A percentile compares a stretch with the other conserved stretches of the same genome.
phyloP scores from a whole-genome alignment of 2,797 vertebrate species.

The Morus bassanus region DNA sequence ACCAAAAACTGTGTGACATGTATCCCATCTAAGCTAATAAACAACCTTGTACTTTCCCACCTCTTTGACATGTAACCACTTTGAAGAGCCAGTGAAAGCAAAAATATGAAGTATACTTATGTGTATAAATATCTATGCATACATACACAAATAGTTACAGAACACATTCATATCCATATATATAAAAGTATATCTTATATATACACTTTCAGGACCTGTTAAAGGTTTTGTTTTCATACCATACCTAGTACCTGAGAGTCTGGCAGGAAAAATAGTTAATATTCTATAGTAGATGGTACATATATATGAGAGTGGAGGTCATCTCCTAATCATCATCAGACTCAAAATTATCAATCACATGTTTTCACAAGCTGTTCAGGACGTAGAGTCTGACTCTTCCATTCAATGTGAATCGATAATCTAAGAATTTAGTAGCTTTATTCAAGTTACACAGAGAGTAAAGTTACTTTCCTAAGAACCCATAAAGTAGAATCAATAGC shows the following conservation, averaged over 20 bases:
- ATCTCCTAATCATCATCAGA: background rate
- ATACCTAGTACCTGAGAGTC: background rate
- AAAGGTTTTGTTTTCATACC: background rate
- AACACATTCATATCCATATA: background rate
- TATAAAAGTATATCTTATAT: background rate
- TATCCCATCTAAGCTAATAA: background rate
- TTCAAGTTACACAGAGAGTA: background rate
- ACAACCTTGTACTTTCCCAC: fast-evolving
- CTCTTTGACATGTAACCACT: background rate
- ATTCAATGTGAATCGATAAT: background rate
- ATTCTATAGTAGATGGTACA: background rate
- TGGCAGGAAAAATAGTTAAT: background rate
- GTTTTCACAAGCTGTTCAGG: background rate
- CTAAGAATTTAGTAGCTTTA: background rate
- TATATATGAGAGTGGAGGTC: background rate
- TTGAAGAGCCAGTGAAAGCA: background rate
- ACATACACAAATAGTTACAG: background rate
- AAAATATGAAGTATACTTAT: background rate
- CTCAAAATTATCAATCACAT: background rate
- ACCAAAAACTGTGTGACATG: background rate
- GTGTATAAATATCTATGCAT: background rate
- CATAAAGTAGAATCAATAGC: background rate
- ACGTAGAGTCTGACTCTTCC: background rate
- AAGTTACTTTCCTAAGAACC: background rate
- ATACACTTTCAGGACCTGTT: background rate